Conservation (phyloP, 2,888 invertebrate species). For the Octodonta nipae region DNA sequence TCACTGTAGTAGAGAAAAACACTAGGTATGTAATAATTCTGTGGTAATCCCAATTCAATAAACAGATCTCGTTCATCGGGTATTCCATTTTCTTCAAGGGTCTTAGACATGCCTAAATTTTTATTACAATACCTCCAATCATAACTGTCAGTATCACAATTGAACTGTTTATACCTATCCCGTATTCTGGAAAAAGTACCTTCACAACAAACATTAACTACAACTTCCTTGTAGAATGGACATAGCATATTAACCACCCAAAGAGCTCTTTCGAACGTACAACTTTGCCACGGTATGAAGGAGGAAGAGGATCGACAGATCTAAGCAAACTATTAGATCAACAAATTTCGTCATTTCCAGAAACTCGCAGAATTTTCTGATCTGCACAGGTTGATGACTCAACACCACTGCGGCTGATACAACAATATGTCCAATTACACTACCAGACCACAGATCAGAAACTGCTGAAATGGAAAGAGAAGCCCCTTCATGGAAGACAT, state of each 20-base stretch:
- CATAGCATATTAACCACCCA: conserved; percentile 58
- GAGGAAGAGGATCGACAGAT: no score
- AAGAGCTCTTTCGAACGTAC: no score
- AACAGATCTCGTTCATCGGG: conserved; percentile 52
- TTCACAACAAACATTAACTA: conserved; percentile 65
- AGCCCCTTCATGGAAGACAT: no score
- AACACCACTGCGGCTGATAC: no score
- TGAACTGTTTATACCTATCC: conserved; percentile 53
- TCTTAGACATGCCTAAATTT: conserved; percentile 43
- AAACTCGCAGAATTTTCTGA: no score
- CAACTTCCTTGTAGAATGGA: conserved; percentile 33
- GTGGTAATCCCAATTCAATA: conserved; percentile 47
- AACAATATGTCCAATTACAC: no score
- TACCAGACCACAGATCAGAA: no score
- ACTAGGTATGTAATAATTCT: conserved; percentile 52
- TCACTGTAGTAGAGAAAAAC: conserved; percentile 61
- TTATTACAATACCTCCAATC: conserved; percentile 50
- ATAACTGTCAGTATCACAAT: conserved; percentile 62
- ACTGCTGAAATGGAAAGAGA: no score
- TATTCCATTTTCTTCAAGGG: conserved; percentile 55
- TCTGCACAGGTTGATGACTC: no score
- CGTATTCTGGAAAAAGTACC: conserved; percentile 62
- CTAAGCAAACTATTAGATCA: no score
- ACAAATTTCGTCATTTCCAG: no score
- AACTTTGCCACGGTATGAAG: no score